Conservation (phyloP, 2,888 invertebrate genomes). For the Pandemis heparana region DNA sequence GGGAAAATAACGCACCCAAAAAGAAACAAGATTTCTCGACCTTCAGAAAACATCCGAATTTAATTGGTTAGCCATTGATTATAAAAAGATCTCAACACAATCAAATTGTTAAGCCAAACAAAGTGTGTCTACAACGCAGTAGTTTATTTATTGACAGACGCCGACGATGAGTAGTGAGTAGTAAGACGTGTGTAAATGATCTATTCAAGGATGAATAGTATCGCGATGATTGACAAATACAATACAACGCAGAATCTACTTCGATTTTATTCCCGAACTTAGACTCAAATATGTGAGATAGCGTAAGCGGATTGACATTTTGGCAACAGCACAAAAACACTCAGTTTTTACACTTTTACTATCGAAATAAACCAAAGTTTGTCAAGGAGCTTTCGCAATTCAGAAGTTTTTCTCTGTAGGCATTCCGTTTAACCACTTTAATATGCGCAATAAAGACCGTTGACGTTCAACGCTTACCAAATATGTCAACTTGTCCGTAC, state of each 20-base stretch:
- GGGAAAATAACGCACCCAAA: conserved; percentile 49
- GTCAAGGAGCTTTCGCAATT: conserved; percentile 20
- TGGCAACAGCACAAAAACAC: not conserved
- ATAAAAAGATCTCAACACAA: conserved; percentile 15
- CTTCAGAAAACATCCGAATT: conserved; percentile 18
- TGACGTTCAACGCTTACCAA: conserved; percentile 62
- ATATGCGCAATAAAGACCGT: conserved; percentile 56
- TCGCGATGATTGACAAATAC: conserved; percentile 9
- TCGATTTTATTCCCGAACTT: conserved; percentile 3
- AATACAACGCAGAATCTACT: conserved; percentile 27
- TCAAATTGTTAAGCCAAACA: conserved; percentile 12
- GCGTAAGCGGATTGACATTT: not conserved
- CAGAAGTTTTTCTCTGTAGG: conserved; percentile 54
- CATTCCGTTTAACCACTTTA: conserved; percentile 51
- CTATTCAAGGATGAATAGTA: conserved; percentile 39
- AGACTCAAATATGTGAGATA: not conserved
- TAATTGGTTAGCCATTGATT: conserved; percentile 17
- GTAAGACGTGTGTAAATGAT: conserved; percentile 17
- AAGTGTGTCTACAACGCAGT: conserved; percentile 19
- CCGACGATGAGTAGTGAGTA: conserved; percentile 12
- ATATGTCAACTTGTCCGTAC: conserved; percentile 70
- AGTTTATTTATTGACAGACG: conserved; percentile 31
- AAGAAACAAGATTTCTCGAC: conserved; percentile 32
- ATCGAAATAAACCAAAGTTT: not conserved
- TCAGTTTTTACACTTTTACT: not conserved